These are phyloP conservation scores for Caenorhabditis latens DNA, from an alignment of 1,140 invertebrate genomes.

Conservation along the genomic window DNA sequence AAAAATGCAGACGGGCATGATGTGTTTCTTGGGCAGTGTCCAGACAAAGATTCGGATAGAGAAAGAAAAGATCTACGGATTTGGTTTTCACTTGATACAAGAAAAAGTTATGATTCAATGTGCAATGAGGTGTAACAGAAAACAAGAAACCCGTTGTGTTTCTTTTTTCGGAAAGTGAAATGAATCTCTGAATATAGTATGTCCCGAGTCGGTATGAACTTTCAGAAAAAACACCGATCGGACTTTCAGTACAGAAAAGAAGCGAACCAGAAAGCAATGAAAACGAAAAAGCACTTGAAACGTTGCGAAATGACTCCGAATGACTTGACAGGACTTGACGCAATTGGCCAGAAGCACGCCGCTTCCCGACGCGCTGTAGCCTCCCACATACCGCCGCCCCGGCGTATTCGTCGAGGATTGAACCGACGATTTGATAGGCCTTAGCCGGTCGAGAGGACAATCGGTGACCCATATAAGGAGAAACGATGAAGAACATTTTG, in stretches of 20 bases:
- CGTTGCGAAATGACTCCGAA: conserved; percentile 52
- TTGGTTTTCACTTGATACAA: not conserved
- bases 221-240: not conserved
- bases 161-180: not conserved
- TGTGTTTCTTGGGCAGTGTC: not conserved
- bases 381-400: not conserved
- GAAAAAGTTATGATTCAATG: conserved; percentile 39
- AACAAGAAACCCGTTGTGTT: not conserved
- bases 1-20: conserved; percentile 30
- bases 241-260: not conserved
- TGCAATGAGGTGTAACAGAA: conserved; percentile 38
- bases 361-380: conserved; percentile 18
- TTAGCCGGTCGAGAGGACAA: conserved; percentile 51
- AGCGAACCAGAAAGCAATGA: not conserved
- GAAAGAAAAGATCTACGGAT: conserved; percentile 14
- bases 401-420: conserved; percentile 17
- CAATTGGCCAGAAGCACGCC: conserved; percentile 49
- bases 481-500: conserved; percentile 49
- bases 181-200: no score
- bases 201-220: no score
- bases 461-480: conserved; percentile 53
- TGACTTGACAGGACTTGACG: conserved; percentile 38
- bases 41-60: not conserved
- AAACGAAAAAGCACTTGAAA: conserved; percentile 38
- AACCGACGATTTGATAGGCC: conserved; percentile 49